These are phyloP conservation scores for Hesperia comma DNA, from an alignment of 2,888 invertebrate genomes.

Conservation along the genomic window DNA sequence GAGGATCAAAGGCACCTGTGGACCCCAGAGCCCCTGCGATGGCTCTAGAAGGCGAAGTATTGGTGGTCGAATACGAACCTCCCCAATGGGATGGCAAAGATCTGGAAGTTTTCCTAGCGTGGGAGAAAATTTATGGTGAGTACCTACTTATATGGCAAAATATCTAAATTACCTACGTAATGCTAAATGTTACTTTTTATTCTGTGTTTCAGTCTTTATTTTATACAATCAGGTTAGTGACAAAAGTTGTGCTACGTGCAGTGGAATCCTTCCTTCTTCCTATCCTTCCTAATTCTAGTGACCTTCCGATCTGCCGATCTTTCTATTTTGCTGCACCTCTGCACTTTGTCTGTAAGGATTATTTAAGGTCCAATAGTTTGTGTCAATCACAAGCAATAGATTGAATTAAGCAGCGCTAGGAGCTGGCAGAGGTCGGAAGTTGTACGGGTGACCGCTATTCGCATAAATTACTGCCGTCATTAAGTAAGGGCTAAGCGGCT, in stretches of 20 bases:
- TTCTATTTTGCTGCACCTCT: too few relatives aligned
- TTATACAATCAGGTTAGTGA: too few relatives aligned
- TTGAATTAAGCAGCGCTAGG: background rate
- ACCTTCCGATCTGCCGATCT: too few relatives aligned
- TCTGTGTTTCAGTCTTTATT: too few relatives aligned
- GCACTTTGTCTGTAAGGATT: too few relatives aligned
- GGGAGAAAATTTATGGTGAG: slow-evolving; percentile 80
- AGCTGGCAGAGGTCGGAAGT: background rate
- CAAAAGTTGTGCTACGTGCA: too few relatives aligned
- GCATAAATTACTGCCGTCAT: slow-evolving; percentile 1
- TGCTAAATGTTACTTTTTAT: too few relatives aligned
- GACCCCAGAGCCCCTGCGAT: slow-evolving; percentile 84
- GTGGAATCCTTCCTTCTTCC: too few relatives aligned
- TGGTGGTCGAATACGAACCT: slow-evolving; percentile 85
- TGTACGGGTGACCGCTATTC: background rate
- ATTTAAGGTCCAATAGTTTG: too few relatives aligned
- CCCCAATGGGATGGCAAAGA: slow-evolving; percentile 82
- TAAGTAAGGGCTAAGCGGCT: background rate
- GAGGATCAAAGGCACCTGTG: slow-evolving; percentile 86
- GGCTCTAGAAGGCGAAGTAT: slow-evolving; percentile 85
- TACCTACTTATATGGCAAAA: background rate
- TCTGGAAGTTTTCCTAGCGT: slow-evolving; percentile 73
- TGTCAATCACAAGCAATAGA: too few relatives aligned
- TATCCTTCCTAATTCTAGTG: too few relatives aligned
- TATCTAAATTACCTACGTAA: too few relatives aligned